Percentiles rank a stretch among this genome's conserved stretches.
These are phyloP conservation scores for Hemicordylus capensis DNA, from an alignment of 2,113 vertebrate genomes.

Conservation along the genomic window DNA sequence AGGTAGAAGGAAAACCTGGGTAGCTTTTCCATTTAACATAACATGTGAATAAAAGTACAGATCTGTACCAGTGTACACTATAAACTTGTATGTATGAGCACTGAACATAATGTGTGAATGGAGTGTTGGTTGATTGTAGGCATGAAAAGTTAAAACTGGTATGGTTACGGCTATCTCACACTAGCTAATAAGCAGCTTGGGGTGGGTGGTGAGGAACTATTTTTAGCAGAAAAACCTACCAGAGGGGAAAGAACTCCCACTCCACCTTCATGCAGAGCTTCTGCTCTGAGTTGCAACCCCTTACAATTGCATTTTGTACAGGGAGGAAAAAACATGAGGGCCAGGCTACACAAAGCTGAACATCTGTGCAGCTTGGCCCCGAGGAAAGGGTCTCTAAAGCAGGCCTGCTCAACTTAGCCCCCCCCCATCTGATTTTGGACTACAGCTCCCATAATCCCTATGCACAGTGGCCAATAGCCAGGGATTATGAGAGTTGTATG, in stretches of 20 bases:
- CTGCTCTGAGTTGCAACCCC: neutral
- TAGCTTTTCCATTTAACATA: no score
- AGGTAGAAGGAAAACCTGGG: no score
- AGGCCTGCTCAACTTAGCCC: no score
- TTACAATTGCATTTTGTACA: neutral
- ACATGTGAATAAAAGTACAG: no score
- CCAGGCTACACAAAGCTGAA: neutral
- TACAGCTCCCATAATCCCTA: no score
- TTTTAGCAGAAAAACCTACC: neutral
- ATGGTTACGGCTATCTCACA: neutral
- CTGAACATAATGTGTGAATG: no score
- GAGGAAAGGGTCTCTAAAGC: neutral
- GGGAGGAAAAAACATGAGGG: neutral
- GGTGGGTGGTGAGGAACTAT: neutral
- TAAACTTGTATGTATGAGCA: no score
- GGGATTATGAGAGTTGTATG: no score
- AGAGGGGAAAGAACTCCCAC: neutral
- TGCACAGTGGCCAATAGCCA: no score
- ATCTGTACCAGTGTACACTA: no score
- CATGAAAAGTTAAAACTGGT: neutral
- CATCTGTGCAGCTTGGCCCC: neutral
- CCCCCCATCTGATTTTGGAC: no score
- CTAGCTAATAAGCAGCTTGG: neutral
- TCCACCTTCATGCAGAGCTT: neutral
- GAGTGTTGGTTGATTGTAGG: neutral